These are phyloP conservation scores for Trichomycterus rosablanca DNA, from an alignment of 2,113 vertebrate genomes.

Conservation along the genomic window DNA sequence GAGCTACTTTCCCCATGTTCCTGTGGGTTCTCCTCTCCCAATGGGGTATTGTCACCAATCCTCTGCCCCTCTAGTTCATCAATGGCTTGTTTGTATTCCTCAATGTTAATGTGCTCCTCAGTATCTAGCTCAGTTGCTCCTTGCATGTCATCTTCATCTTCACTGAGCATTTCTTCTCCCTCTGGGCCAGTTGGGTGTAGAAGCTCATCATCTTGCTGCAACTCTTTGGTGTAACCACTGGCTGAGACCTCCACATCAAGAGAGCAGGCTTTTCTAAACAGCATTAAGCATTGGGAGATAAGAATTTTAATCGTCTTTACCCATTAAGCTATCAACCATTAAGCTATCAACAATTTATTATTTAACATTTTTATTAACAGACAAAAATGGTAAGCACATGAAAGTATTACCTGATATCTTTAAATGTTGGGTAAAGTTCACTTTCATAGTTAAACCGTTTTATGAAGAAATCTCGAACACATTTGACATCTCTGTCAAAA, in stretches of 20 bases:
- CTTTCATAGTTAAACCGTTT: constrained; percentile 87
- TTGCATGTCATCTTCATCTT: constrained; percentile 42
- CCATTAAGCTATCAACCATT: too few species aligned
- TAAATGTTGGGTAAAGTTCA: constrained; percentile 86
- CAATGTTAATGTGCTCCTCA: constrained; percentile 56
- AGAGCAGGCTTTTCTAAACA: constrained; percentile 75
- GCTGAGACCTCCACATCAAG: constrained; percentile 87
- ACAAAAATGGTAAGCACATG: background rate
- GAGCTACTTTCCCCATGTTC: constrained; percentile 15
- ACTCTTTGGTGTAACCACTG: constrained; percentile 85
- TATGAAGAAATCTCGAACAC: constrained; percentile 86
- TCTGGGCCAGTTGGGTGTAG: constrained; percentile 72
- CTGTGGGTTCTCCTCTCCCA: constrained; percentile 25
- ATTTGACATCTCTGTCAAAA: constrained; percentile 95
- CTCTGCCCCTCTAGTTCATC: constrained; percentile 65
- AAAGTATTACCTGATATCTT: constrained; percentile 78
- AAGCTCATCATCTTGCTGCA: constrained; percentile 75
- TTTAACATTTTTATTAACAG: too few species aligned
- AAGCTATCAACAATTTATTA: too few species aligned
- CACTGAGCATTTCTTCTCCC: constrained; percentile 49
- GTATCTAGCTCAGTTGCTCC: constrained; percentile 10
- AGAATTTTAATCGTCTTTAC: too few species aligned
- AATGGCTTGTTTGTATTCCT: constrained; percentile 68
- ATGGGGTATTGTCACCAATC: constrained; percentile 29
- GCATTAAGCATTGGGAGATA: too few species aligned